Conservation (phyloP, 2,888 invertebrate genomes). For the Pseudococcus viburni region DNA sequence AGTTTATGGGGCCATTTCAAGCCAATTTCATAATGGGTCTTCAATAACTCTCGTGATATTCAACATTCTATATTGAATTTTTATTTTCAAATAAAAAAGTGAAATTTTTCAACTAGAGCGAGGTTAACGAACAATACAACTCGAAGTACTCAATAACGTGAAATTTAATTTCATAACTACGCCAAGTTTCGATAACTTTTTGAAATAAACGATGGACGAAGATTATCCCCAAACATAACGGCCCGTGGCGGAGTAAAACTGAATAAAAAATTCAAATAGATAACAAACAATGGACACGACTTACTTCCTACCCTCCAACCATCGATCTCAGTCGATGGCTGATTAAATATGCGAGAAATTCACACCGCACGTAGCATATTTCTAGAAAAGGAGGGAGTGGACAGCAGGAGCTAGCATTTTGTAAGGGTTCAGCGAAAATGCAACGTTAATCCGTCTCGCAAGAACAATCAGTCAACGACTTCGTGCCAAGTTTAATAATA, state of each 20-base stretch:
- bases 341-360: constrained; percentile 5
- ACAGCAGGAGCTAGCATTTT: not conserved
- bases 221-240: not conserved
- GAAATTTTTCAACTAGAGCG: not conserved
- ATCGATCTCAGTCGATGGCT: not conserved
- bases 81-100: not conserved
- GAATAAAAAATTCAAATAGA: not conserved
- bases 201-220: not conserved
- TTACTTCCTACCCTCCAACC: not conserved
- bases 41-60: too few relatives aligned
- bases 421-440: not conserved
- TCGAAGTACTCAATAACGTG: not conserved
- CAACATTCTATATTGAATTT: too few relatives aligned
- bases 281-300: not conserved
- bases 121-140: not conserved
- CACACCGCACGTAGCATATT: not conserved
- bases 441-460: constrained; percentile 39
- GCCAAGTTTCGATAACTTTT: not conserved
- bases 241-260: not conserved
- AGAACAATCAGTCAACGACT: constrained; percentile 47
- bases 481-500: constrained; percentile 26
- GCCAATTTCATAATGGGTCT: too few relatives aligned
- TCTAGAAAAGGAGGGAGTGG: not conserved
- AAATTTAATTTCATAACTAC: constrained; percentile 7
- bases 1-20: too few relatives aligned